Conservation (phyloP, 1,140 invertebrate genomes). For the Trichoplusia ni region DNA sequence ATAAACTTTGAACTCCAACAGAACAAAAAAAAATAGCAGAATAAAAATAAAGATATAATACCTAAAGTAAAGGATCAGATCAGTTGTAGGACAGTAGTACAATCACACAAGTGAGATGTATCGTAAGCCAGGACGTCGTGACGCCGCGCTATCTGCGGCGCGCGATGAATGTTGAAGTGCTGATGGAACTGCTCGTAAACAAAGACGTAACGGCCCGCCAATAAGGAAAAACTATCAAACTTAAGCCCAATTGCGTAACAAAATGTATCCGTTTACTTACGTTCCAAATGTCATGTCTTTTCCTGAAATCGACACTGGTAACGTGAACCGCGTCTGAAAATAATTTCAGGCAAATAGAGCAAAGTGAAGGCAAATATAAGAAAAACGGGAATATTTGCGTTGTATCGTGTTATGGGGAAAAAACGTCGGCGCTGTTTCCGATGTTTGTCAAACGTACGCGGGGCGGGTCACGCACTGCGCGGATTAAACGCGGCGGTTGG, state of each 20-base stretch:
- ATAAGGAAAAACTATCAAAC: slow-evolving; percentile 19
- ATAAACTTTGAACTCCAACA: no score
- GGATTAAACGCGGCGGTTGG: background rate
- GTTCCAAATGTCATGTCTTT: slow-evolving; percentile 13
- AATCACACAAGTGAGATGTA: no score
- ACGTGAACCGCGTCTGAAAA: slow-evolving; percentile 51
- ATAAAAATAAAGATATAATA: no score
- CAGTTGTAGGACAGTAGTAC: no score
- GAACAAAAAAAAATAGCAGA: no score
- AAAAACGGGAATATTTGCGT: slow-evolving; percentile 61
- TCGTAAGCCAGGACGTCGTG: no score
- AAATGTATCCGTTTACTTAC: slow-evolving; percentile 20
- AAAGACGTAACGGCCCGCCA: background rate
- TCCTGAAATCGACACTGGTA: slow-evolving; percentile 26
- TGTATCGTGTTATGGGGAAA: slow-evolving; percentile 45
- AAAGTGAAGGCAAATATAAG: slow-evolving; percentile 68
- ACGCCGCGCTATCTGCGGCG: no score
- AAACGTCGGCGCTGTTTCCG: slow-evolving; percentile 38
- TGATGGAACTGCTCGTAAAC: slow-evolving; percentile 8
- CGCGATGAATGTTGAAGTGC: slow-evolving; percentile 4
- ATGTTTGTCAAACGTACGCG: slow-evolving; percentile 33
- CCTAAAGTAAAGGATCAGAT: no score
- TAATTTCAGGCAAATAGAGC: slow-evolving; percentile 56
- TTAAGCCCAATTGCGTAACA: slow-evolving; percentile 16
- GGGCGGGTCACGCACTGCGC: background rate